phyloP scores from a whole-genome alignment of 2,888 invertebrate species.

The Parnassius glacialis region DNA sequence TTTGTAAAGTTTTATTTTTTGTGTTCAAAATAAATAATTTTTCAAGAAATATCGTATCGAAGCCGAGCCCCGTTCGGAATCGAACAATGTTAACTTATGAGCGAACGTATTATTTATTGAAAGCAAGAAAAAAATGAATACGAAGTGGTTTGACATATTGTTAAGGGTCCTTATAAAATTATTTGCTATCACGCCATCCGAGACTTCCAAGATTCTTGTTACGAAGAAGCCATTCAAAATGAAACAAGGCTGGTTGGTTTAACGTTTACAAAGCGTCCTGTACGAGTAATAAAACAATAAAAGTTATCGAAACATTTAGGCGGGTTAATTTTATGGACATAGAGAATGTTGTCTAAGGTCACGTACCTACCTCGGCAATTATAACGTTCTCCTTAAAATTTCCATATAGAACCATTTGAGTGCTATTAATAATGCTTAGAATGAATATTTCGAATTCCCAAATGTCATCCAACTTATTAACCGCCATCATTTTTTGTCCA shows the following conservation, averaged over 20 bases:
- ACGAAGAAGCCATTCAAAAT: constrained; percentile 61
- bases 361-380: constrained; percentile 49
- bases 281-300: constrained; percentile 48
- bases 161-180: constrained; percentile 76
- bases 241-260: constrained; percentile 51
- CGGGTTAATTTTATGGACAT: constrained; percentile 44
- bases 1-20: constrained; percentile 56
- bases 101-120: constrained; percentile 75
- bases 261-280: constrained; percentile 50
- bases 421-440: constrained; percentile 75
- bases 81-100: constrained; percentile 78
- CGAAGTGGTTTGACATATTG: constrained; percentile 74
- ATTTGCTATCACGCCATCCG: constrained; percentile 78
- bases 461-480: constrained; percentile 81
- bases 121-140: constrained; percentile 66
- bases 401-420: constrained; percentile 62
- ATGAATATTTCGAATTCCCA: constrained; percentile 78
- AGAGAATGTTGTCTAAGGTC: constrained; percentile 55
- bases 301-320: constrained; percentile 42
- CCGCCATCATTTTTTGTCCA: constrained; percentile 76
- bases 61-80: constrained; percentile 59
- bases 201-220: constrained; percentile 53
- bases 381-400: constrained; percentile 70
- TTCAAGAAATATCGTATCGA: constrained; percentile 71
- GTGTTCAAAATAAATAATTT: constrained; percentile 53